A percentile compares a stretch with the other conserved stretches of the same genome.
These are phyloP conservation scores for Brotula barbata DNA, from an alignment of 2,797 vertebrate species.

Conservation along the genomic window DNA sequence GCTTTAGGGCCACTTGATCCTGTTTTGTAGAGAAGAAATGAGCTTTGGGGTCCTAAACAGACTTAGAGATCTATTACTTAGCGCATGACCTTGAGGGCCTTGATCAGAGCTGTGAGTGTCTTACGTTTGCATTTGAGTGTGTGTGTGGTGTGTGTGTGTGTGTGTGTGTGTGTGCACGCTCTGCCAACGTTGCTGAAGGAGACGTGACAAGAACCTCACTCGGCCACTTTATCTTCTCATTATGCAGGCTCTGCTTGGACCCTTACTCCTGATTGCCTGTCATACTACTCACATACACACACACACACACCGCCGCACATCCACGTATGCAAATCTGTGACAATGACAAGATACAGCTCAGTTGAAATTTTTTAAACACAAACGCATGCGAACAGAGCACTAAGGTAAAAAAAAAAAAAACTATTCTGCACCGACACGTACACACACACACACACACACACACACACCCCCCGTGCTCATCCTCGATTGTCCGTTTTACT, in stretches of 20 bases:
- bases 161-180: constrained; percentile 18
- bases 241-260: constrained; percentile 51
- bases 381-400: too few relatives aligned
- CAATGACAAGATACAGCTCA: too few relatives aligned
- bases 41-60: constrained; percentile 20
- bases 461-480: constrained; percentile 5
- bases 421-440: too few relatives aligned
- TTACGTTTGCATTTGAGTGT: neutral
- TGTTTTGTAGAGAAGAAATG: constrained; percentile 25
- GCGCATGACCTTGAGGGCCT: constrained; percentile 30
- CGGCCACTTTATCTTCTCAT: constrained; percentile 52
- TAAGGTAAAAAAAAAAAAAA: too few relatives aligned
- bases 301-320: neutral
- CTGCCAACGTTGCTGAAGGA: constrained; percentile 34
- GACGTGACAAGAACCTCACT: constrained; percentile 61
- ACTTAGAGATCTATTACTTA: constrained; percentile 27
- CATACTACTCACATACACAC: constrained; percentile 6
- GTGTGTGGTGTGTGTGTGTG: constrained; percentile 19
- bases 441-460: neutral
- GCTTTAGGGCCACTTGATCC: constrained; percentile 38
- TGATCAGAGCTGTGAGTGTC: constrained; percentile 5
- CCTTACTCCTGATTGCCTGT: constrained; percentile 39
- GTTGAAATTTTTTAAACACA: too few relatives aligned
- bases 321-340: too few relatives aligned
- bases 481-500: constrained; percentile 23